Evolutionary conservation across 2,888 invertebrate species (phyloP).

Genomic region (Mythimna pallens): DNA sequence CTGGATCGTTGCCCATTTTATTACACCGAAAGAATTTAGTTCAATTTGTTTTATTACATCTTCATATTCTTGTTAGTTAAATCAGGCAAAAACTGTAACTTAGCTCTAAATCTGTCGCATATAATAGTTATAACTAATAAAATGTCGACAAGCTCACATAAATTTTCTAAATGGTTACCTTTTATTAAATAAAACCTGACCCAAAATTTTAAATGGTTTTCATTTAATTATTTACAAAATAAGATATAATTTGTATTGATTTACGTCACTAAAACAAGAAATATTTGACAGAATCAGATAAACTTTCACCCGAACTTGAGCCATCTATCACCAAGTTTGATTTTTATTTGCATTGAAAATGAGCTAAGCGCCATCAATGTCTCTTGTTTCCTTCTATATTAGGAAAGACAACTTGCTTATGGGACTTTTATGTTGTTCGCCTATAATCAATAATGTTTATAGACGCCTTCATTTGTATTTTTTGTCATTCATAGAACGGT

Average conservation of each 20-base stretch:
- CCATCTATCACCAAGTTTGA: constrained; percentile 31
- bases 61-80: not conserved
- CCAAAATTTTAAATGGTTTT: constrained; percentile 14
- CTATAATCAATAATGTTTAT: constrained; percentile 44
- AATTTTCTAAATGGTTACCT: constrained; percentile 24
- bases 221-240: constrained; percentile 22
- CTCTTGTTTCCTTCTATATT: constrained; percentile 33
- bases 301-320: constrained; percentile 39
- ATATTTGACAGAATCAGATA: constrained; percentile 26
- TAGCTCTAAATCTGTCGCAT: constrained; percentile 1
- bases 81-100: not conserved
- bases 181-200: constrained; percentile 6
- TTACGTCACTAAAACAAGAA: constrained; percentile 23
- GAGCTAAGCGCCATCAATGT: constrained; percentile 13
- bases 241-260: constrained; percentile 31
- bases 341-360: constrained; percentile 51
- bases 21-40: constrained; percentile 8
- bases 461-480: constrained; percentile 30
- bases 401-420: constrained; percentile 34
- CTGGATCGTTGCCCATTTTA: not conserved
- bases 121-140: constrained; percentile 20
- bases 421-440: constrained; percentile 32
- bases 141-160: constrained; percentile 34
- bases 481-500: constrained; percentile 29
- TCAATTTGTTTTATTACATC: constrained; percentile 8